Percentiles rank a stretch among this genome's conserved stretches.
Conservation (phyloP, 2,113 vertebrate species). For the Sylvietta virens region DNA sequence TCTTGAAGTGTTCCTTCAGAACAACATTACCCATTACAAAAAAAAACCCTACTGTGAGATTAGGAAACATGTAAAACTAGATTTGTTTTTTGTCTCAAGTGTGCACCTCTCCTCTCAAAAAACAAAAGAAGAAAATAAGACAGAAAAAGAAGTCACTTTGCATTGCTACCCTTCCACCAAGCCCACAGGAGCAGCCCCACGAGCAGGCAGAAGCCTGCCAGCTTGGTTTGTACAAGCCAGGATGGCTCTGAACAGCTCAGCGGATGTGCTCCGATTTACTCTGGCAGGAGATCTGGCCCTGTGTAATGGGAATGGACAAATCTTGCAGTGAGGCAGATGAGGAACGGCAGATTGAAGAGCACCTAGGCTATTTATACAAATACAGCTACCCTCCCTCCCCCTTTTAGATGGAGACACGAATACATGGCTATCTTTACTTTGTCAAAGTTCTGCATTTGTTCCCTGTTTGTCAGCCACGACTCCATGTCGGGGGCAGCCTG, state of each 20-base stretch:
- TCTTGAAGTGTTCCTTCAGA: background rate
- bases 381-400: background rate
- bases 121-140: background rate
- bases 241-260: background rate
- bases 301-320: background rate
- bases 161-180: background rate
- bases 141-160: background rate
- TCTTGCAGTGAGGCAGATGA: background rate
- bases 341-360: background rate
- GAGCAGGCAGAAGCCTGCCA: background rate
- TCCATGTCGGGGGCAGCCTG: conserved; percentile 89
- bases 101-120: background rate
- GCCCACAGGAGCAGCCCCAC: background rate
- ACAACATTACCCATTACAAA: background rate
- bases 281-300: background rate
- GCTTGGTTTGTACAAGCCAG: background rate
- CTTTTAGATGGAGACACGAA: background rate
- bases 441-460: conserved; percentile 94
- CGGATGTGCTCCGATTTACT: background rate
- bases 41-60: background rate
- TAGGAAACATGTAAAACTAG: background rate
- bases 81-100: background rate
- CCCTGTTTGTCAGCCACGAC: conserved; percentile 92
- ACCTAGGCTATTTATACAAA: background rate
- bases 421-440: conserved; percentile 78